phyloP scores from a whole-genome alignment of 2,888 invertebrate genomes.

The Miltochrista miniata region DNA sequence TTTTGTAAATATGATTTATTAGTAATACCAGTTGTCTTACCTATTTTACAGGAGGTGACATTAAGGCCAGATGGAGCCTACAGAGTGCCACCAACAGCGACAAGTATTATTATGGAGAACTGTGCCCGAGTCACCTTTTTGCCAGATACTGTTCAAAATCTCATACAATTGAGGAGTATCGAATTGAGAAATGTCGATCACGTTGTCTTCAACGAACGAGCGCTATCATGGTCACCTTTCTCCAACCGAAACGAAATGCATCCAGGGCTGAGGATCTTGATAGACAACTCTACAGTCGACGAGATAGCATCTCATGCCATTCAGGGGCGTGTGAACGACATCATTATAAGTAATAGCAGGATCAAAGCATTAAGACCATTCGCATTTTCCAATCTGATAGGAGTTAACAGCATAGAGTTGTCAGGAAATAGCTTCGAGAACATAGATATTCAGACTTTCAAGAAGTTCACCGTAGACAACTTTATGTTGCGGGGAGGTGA shows the following conservation, averaged over 20 bases:
- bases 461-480: slow-evolving; percentile 88
- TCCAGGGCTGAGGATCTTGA: slow-evolving; percentile 79
- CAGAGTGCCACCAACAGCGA: slow-evolving; percentile 77
- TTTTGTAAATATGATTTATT: neutral
- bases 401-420: slow-evolving; percentile 86
- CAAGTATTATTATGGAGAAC: slow-evolving; percentile 85
- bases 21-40: neutral
- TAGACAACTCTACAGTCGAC: slow-evolving; percentile 78
- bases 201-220: slow-evolving; percentile 84
- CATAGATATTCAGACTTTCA: slow-evolving; percentile 89
- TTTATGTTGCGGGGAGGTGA: slow-evolving; percentile 85
- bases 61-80: slow-evolving; percentile 83
- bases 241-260: slow-evolving; percentile 86
- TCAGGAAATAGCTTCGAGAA: slow-evolving; percentile 83
- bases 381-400: slow-evolving; percentile 89
- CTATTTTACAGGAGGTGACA: slow-evolving; percentile 81
- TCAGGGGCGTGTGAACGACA: slow-evolving; percentile 88
- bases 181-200: slow-evolving; percentile 85
- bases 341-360: slow-evolving; percentile 85
- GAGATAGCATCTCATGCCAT: slow-evolving; percentile 85
- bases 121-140: slow-evolving; percentile 86
- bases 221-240: slow-evolving; percentile 84
- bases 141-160: slow-evolving; percentile 82
- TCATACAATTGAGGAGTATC: slow-evolving; percentile 85
- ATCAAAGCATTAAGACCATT: slow-evolving; percentile 87